Conservation (phyloP, 2,888 invertebrate species). For the Pandemis corylana region DNA sequence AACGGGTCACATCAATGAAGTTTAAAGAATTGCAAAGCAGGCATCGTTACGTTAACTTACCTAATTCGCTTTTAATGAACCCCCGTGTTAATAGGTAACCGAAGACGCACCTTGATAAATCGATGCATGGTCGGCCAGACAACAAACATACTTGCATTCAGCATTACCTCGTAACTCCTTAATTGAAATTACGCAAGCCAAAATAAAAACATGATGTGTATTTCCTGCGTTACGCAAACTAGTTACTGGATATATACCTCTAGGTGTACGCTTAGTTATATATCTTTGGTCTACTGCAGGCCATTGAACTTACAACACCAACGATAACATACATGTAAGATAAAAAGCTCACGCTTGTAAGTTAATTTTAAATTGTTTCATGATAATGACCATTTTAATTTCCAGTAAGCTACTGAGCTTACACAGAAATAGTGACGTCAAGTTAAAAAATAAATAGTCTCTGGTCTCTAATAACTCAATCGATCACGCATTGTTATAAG, state of each 20-base stretch:
- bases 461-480: too few relatives aligned
- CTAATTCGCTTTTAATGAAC: not conserved
- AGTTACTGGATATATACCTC: not conserved
- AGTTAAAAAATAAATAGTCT: too few relatives aligned
- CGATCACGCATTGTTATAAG: too few relatives aligned
- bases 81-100: not conserved
- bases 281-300: not conserved
- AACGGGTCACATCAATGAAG: too few relatives aligned
- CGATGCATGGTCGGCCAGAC: constrained; percentile 9
- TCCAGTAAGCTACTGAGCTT: too few relatives aligned
- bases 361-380: not conserved
- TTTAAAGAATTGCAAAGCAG: too few relatives aligned
- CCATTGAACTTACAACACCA: not conserved
- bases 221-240: constrained; percentile 17
- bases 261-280: not conserved
- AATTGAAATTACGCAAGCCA: constrained; percentile 22
- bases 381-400: too few relatives aligned
- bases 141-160: not conserved
- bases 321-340: not conserved
- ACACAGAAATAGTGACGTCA: too few relatives aligned
- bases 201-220: constrained; percentile 28
- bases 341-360: not conserved
- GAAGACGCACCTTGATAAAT: constrained; percentile 8
- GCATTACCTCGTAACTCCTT: constrained; percentile 1
- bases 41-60: not conserved